Base-by-base conservation (phyloP, 2,797 vertebrate species). In the Tapirus indicus region DNA sequence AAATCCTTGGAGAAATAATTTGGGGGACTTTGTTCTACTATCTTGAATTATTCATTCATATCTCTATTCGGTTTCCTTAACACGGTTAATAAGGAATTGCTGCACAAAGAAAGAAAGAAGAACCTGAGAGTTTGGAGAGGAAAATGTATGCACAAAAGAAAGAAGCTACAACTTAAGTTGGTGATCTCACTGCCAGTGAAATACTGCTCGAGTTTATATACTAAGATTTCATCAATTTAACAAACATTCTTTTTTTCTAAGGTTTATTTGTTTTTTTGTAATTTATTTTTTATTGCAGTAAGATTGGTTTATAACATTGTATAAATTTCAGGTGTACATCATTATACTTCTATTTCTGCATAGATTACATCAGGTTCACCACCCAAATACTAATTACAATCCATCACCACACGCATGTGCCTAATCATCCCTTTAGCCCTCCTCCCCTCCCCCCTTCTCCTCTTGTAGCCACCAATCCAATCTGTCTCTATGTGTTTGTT, bases 21-120 rank as follows among this genome's bases (percentile, higher is more conserved):
- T 77, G 27, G 83, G 52, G 58, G 38, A 86, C 35, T 87, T 77
- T 10, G 21, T 66, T 88, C 77, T 94, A 56, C 44, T 49, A 69
- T 41, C 29, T 68, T 88, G 20, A 79, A 52, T 85, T 74, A 88
- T 66, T 88, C 64, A 84, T 52, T 92, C 9, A 9, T 83, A 66
- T 60, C 72, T 92, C 64, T 84, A 56, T 68, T 75, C 29, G 90
- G 49, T 58, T 85, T 89, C 72, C 79, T 74, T 85, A 75, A n/a
- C 20, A 75, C 38, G 82, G 77, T n/a, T 82, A 74, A 75, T 71
- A 23, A 85, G 47, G n/a, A 74, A 86, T 32, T 72, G 68, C 16
- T 58, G 47, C 64, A 95, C 16, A 74, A 78, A 38, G 56, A 88
- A 92, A 90, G 32, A 58, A 84, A 92, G n/a, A 84, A 32, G 77